phyloP scores from a whole-genome alignment of 2,888 invertebrate species.

The Laothoe populi region DNA sequence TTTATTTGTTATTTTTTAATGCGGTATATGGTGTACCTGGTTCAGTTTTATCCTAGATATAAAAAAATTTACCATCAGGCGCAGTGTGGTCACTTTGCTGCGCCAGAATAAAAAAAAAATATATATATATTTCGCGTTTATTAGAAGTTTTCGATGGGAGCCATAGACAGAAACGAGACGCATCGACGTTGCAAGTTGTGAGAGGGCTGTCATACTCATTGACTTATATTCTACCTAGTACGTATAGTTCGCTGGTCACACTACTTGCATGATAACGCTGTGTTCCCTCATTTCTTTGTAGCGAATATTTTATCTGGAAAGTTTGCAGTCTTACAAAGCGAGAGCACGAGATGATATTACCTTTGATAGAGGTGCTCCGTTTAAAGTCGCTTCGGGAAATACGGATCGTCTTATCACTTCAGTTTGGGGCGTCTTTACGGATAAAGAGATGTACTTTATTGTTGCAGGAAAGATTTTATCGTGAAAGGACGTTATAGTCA shows the following conservation, averaged over 20 bases:
- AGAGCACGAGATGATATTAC: constrained; percentile 52
- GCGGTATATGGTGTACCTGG: no score
- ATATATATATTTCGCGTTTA: no score
- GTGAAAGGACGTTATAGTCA: no score
- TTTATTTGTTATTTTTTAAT: constrained; percentile 7
- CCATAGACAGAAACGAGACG: no score
- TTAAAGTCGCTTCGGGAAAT: constrained; percentile 47
- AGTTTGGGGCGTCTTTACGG: neutral
- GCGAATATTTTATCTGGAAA: constrained; percentile 64
- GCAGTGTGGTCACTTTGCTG: no score
- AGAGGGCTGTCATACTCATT: no score
- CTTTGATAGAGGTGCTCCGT: constrained; percentile 48
- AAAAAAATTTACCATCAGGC: no score
- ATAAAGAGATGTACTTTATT: constrained; percentile 17
- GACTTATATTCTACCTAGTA: no score
- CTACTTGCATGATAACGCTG: constrained; percentile 59
- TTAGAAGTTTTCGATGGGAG: no score
- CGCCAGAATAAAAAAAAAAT: no score
- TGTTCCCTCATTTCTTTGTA: constrained; percentile 57
- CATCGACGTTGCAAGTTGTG: no score
- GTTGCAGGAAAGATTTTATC: neutral
- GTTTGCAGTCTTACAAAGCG: constrained; percentile 62
- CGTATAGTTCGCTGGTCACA: constrained; percentile 46
- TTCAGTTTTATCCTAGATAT: no score
- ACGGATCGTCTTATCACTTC: constrained; percentile 41